Base-by-base conservation (phyloP, 2,113 vertebrate species). In the Microcebus tavaratra region DNA sequence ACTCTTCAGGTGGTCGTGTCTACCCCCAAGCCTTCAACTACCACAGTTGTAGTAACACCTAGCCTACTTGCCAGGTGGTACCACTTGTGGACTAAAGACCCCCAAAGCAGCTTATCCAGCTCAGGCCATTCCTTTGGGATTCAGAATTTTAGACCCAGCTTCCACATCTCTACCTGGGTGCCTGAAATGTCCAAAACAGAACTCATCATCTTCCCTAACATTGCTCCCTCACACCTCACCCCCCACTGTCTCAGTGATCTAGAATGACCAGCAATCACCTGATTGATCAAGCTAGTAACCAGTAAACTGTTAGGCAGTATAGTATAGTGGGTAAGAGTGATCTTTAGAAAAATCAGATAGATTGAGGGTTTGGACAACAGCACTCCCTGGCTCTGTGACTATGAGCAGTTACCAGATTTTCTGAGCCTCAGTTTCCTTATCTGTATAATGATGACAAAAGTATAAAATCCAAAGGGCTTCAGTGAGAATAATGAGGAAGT, bases 111-210 rank as follows among this genome's bases (percentile, higher is more conserved):
- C 6, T 70, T 10, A 76, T 65, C 23, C 34, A 94, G 23, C 36
- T 78, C 45, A 82, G 29, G 68, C 31, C 63, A 81, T 88, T 36
- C 50, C 81, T 88, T 50, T 70, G 48, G 68, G 53, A 91, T 68
- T 95, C 65, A 85, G 42, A 95, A 94, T 94, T 85, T 95, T 45
- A 91, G 45, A 83, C 50, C 9, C 27, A 75, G 82, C 21, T 98
- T 72, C 85, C 39, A 96, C 23, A 87, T 42, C 17, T 75, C 25
- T 53, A 81, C 12, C 8, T 85, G 21, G 14, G 72, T 86, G 42
- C 87, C 39, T 80, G 45, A 86, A 95, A 92, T 79, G 17, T 75
- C 15, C 12, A 53, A 94, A 87, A 61, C 10, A 93, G 45, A 85
- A 86, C 42, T 72, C 39, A 45, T 29, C 8, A 18, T 82, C 48